These are phyloP conservation scores for Neosilurus hyrtlii DNA, from an alignment of 2,797 vertebrate genomes.

Conservation along the genomic window DNA sequence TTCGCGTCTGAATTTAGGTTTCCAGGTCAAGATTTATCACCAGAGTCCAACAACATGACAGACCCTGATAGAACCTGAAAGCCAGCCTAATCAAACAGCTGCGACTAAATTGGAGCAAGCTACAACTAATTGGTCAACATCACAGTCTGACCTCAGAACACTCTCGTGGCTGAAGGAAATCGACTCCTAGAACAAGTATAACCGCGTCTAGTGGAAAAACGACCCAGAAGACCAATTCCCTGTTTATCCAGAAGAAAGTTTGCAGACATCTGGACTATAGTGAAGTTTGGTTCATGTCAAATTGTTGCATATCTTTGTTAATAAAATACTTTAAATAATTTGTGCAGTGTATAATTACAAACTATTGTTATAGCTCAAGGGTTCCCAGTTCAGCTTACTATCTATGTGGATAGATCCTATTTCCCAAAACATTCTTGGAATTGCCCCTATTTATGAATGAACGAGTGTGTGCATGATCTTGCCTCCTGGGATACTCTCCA, in stretches of 20 bases:
- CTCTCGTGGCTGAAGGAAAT: neutral
- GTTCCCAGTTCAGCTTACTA: no score
- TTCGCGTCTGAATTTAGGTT: constrained; percentile 14
- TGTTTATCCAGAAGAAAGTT: neutral
- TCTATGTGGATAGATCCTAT: neutral
- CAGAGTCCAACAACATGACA: constrained; percentile 7
- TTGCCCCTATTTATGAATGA: no score
- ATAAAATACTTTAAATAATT: neutral
- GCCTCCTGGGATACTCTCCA: neutral
- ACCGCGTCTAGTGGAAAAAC: neutral
- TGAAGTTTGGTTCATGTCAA: neutral
- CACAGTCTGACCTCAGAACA: neutral
- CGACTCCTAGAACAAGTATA: neutral
- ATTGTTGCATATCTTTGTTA: neutral
- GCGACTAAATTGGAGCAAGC: neutral
- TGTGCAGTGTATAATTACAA: neutral
- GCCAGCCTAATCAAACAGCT: constrained; percentile 3
- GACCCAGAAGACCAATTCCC: neutral
- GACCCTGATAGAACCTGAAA: neutral
- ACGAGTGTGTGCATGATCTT: neutral
- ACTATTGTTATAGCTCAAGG: neutral
- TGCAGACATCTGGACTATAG: neutral
- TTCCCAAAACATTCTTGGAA: neutral
- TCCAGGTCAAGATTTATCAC: neutral
- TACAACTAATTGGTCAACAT: constrained; percentile 24